These are phyloP conservation scores for Lasioglossum albipes DNA, from an alignment of 1,140 invertebrate species.

Conservation along the genomic window DNA sequence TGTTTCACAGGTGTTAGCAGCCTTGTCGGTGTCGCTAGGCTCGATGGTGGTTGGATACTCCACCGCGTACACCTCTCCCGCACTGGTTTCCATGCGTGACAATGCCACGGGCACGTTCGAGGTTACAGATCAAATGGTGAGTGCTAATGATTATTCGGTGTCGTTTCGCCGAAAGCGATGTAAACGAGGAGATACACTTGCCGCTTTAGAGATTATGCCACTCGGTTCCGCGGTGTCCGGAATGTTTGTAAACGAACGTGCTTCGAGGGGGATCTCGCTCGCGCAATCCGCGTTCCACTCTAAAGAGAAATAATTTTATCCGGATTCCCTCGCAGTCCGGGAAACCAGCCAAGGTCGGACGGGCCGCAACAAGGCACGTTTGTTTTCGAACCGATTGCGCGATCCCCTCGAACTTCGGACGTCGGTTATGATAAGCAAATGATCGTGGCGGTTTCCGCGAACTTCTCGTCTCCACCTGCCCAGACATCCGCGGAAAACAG, in stretches of 20 bases:
- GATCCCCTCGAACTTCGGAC: not conserved
- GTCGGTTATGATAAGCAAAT: not conserved
- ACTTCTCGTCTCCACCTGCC: not conserved
- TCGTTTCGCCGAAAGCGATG: not conserved
- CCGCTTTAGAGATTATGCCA: not conserved
- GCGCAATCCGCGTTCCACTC: slow-evolving; percentile 9
- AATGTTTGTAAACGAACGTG: slow-evolving; percentile 50
- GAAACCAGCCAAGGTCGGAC: not conserved
- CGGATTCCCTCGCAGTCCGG: slow-evolving; percentile 23
- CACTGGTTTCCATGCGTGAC: slow-evolving; percentile 85
- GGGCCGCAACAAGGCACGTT: slow-evolving; percentile 31
- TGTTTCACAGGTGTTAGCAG: slow-evolving; percentile 87
- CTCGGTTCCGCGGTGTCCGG: no score
- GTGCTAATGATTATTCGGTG: slow-evolving; percentile 56
- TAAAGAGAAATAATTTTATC: slow-evolving; percentile 27
- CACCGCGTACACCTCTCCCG: slow-evolving; percentile 91
- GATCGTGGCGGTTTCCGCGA: not conserved
- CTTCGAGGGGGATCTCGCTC: not conserved
- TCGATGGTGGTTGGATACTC: slow-evolving; percentile 93
- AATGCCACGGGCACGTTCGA: slow-evolving; percentile 81
- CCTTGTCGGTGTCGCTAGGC: slow-evolving; percentile 90
- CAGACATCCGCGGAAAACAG: not conserved
- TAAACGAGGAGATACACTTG: no score
- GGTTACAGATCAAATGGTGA: slow-evolving; percentile 84
- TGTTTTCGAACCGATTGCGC: slow-evolving; percentile 41